A percentile compares a stretch with the other conserved stretches of the same genome.
Evolutionary conservation across 2,888 invertebrate species (phyloP).

Genomic region (Gortyna flavago): DNA sequence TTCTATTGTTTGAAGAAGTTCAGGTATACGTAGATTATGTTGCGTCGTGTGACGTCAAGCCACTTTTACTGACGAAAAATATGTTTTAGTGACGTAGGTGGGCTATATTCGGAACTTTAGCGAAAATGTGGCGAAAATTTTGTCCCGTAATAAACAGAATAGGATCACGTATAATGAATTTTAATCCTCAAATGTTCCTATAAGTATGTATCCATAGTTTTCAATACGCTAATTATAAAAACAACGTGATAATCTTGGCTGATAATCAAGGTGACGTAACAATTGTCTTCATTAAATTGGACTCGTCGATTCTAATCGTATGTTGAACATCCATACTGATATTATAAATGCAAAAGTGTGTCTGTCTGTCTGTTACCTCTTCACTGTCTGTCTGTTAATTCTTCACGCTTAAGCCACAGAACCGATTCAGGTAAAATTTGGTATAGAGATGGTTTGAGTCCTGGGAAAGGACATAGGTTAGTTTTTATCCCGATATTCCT

Average conservation of each 20-base stretch:
- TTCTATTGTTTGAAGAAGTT: conserved; percentile 61
- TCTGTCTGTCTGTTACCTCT: no score
- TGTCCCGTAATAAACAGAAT: not conserved
- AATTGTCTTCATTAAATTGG: conserved; percentile 16
- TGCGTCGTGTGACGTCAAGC: conserved; percentile 56
- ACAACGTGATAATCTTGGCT: conserved; percentile 28
- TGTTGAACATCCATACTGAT: not conserved
- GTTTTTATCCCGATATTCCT: no score
- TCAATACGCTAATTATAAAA: conserved; percentile 7
- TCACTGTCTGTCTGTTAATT: no score
- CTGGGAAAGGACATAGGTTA: no score
- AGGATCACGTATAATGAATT: not conserved
- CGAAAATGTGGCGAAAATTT: not conserved
- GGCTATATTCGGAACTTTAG: not conserved
- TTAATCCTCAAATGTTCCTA: not conserved
- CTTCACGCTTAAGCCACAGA: no score
- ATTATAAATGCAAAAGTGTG: no score
- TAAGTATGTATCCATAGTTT: not conserved
- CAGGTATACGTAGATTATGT: conserved; percentile 35
- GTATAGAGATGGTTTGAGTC: no score
- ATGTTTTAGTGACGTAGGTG: conserved; percentile 10
- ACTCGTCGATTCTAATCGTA: conserved; percentile 21
- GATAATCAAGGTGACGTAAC: conserved; percentile 37
- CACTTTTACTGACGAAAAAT: conserved; percentile 21
- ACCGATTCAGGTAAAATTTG: no score